Evolutionary conservation across 1,140 invertebrate genomes (phyloP), one percentile per base, ranked within the genome.

Genomic region (Eupristina koningsbergeri): DNA sequence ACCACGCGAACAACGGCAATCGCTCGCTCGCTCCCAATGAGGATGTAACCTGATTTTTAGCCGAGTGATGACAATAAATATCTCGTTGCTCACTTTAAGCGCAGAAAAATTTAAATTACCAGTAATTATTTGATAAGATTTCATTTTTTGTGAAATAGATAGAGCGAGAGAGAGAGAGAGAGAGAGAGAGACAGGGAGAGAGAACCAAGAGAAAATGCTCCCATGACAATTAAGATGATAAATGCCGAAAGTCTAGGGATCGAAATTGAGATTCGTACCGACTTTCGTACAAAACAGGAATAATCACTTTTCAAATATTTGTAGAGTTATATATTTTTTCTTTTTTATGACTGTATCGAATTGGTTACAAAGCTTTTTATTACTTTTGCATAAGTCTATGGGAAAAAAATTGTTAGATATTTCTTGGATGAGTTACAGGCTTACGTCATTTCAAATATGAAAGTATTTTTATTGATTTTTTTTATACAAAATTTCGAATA

Each of bases 31-130:
- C 15, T 34, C 64, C 31, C 78, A 41, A 67, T 8, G 77, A 64
- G 77, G 58, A 67, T 67, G 61, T 61, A 58, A 39, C 34, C 39
- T 45, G 39, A 26, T 53, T 53, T 73, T 39, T n/a, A 63, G 26
- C n/a, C 79, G 67, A 17, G 2, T 41, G 79, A 71, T 73, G 29
- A 80, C 73, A 80, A 71, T 73, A 73, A 80, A 71, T 22, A 19
- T 1, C 22, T 11, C 13, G 7, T 13, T 19, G 31, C 26, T 77
- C 9, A 36, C 26, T 26, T 19, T n/a, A 34, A 53, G n/a, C 64
- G 45, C 31, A 41, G 8, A 19, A 6, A 36, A 71, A 26, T 6
- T 7, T 22, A 36, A 7, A 41, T 41, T 36, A 36, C 36, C 6
- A 34, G 11, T 3, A 58, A 58, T 58, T 58, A 3, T 26, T 58